Conservation (phyloP, 2,888 invertebrate species). For the Drosophila demipolita region DNA sequence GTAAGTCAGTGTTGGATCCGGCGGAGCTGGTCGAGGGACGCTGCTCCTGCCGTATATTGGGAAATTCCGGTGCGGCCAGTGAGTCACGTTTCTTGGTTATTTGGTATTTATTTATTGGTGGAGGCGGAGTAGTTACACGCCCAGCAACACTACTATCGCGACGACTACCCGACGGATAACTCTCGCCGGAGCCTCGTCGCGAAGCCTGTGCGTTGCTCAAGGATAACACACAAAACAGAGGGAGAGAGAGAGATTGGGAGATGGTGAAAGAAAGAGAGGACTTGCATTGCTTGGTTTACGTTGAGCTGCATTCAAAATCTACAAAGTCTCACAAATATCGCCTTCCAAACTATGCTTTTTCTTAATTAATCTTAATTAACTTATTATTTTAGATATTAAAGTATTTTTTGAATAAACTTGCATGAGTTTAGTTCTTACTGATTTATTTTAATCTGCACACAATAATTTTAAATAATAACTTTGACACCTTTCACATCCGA, state of each 20-base stretch:
- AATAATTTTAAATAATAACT: no score
- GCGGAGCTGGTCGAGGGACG: slow-evolving; percentile 91
- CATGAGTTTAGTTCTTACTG: no score
- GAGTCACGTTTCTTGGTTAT: slow-evolving; percentile 88
- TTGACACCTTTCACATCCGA: no score
- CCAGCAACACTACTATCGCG: slow-evolving; percentile 88
- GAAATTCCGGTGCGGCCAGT: slow-evolving; percentile 86
- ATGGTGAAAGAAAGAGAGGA: slow-evolving; percentile 24
- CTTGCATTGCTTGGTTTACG: slow-evolving; percentile 37
- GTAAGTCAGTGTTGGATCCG: slow-evolving; percentile 88
- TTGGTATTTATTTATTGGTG: slow-evolving; percentile 87
- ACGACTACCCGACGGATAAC: slow-evolving; percentile 88
- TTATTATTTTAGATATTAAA: not conserved
- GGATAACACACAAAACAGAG: slow-evolving; percentile 2
- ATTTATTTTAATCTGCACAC: no score
- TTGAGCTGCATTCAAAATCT: not conserved
- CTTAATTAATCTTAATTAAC: not conserved
- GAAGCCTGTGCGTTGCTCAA: slow-evolving; percentile 71
- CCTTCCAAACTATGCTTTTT: no score
- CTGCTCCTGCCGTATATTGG: slow-evolving; percentile 87
- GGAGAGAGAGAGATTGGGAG: not conserved
- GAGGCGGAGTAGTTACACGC: slow-evolving; percentile 85
- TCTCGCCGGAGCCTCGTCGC: slow-evolving; percentile 89
- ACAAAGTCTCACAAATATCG: not conserved
- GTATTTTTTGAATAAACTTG: no score